Base-by-base conservation (phyloP, 2,888 invertebrate species). In the Amphipyra berbera region DNA sequence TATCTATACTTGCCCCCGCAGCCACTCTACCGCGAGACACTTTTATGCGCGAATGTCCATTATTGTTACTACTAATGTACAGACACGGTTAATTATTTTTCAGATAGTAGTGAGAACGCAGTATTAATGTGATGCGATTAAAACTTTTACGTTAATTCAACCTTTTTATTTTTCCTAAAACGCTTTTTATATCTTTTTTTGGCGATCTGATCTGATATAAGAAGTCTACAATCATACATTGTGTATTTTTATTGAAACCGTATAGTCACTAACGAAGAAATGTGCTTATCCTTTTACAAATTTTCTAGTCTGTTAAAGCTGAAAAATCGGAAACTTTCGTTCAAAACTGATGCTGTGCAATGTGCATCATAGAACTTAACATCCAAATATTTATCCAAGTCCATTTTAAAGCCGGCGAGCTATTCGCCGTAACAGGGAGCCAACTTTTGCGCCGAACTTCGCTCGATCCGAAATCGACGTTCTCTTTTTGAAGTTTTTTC, bases 41-140 rank as follows among this genome's bases (percentile, higher is more conserved):
- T 85, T 88, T 84, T 84, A 79, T 81, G 81, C 81, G 78, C 82
- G 82, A 86, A 87, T 85, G 84, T 88, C 85, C 84, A 87, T 87
- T 85, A 71, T 74, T 69, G 66, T 75, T 64, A 68, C 69, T 35
- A 50, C 44, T 58, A 27, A 60, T 72, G 73, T 67, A 58, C 46
- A 73, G 53, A 42, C 38, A 27, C 27, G 40, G 41, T 41, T 35
- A 35, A 59, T 69, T 54, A 56, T 50, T 63, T 50, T 42, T 14
- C 12, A n/a, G 8, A 61, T 53, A 45, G 8, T 47, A n/a, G 40
- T 48, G 9, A 53, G 30, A 10, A 13, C 12, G 4, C 8, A 42
- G 14, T n/a, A 7, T 8, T 7, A 40, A 40, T 6, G 8, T 40
- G 40, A 14, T 40, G 4, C 40, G 40, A 40, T 14, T 40, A 7